Evolutionary conservation across 2,113 vertebrate genomes (phyloP), one percentile per base, ranked within the genome.

Genomic region (Prolemur simus): DNA sequence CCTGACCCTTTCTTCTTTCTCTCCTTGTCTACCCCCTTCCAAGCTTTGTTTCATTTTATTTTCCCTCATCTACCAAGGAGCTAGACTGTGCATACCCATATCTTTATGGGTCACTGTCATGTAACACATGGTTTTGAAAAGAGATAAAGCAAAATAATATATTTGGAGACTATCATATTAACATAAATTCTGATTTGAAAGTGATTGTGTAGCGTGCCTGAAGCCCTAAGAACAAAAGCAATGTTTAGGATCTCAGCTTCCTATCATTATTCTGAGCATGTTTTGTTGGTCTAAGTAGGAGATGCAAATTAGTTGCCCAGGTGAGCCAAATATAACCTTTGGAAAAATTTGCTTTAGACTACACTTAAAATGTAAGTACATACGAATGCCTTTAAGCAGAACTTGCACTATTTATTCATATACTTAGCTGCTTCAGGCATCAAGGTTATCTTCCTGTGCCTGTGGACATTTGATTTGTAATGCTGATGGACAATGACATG

Each of bases 1-100:
- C 76, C 91, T 96, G 92, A 84, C 94, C 90, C 78, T 94, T 92
- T 96, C 23, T 96, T 94, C 69, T 91, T 64, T 92, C 76, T 89
- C 63, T 92, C 25, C 21, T 86, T 23, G 20, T 39, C 63, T 73
- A 27, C 64, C 84, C 11, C 1, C 27, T 45, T 77, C 32, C 73
- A 91, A 54, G 17, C 84, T 91, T 86, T 90, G 27, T 87, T 87
- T 94, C 39, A 54, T 90, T 92, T 87, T 42, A 64, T 87, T 92
- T 90, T 88, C 37, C 45, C 42, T 68, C 29, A 39, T 90, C 87
- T 92, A 49, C 23, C 14, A 73, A 45, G 81, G 78, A 25, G 20
- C 54, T 84, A 84, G 90, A 58, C 89, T 64, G 5, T 45, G 56
- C 1, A 58, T 47, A 52, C 9, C 34, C 45, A 15, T 49, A 87